A percentile compares a stretch with the other conserved stretches of the same genome.
Evolutionary conservation across 1,140 invertebrate genomes (phyloP).

Genomic region (Proctacanthus coquilletti): DNA sequence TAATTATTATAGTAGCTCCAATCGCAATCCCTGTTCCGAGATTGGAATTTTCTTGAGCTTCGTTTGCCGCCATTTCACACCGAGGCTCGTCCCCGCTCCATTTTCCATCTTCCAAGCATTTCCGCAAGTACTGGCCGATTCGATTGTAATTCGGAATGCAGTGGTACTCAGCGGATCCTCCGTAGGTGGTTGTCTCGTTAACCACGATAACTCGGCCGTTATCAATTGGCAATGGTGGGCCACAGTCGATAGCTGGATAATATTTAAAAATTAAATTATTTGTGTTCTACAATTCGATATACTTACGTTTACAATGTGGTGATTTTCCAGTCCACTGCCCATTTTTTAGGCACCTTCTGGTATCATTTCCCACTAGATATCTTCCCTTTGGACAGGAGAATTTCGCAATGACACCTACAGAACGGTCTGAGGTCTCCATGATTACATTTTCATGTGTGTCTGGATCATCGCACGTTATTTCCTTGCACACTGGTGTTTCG

Average conservation of each 20-base stretch:
- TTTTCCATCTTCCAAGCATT: slow-evolving; percentile 61
- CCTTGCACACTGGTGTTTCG: slow-evolving; percentile 57
- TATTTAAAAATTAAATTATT: slow-evolving; percentile 8
- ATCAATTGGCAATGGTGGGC: slow-evolving; percentile 56
- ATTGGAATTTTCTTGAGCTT: slow-evolving; percentile 50
- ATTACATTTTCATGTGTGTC: slow-evolving; percentile 39
- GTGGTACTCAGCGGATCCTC: slow-evolving; percentile 70
- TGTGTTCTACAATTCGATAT: slow-evolving; percentile 4
- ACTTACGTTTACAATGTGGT: slow-evolving; percentile 69
- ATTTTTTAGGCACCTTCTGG: slow-evolving; percentile 56
- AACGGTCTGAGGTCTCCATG: slow-evolving; percentile 31
- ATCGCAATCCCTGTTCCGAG: slow-evolving; percentile 65
- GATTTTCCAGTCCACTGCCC: slow-evolving; percentile 67
- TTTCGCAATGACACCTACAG: slow-evolving; percentile 53
- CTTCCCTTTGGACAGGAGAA: slow-evolving; percentile 73
- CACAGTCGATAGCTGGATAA: slow-evolving; percentile 63
- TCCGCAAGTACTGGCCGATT: slow-evolving; percentile 62
- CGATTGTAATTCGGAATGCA: slow-evolving; percentile 73
- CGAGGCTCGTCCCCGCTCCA: slow-evolving; percentile 73
- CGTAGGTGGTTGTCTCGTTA: slow-evolving; percentile 66
- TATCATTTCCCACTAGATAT: slow-evolving; percentile 60
- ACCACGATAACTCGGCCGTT: slow-evolving; percentile 75
- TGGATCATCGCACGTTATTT: slow-evolving; percentile 61
- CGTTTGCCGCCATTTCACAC: slow-evolving; percentile 48
- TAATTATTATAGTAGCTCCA: slow-evolving; percentile 57